Evolutionary conservation across 2,113 vertebrate genomes (phyloP).

Genomic region (Aspiorhynchus laticeps): DNA sequence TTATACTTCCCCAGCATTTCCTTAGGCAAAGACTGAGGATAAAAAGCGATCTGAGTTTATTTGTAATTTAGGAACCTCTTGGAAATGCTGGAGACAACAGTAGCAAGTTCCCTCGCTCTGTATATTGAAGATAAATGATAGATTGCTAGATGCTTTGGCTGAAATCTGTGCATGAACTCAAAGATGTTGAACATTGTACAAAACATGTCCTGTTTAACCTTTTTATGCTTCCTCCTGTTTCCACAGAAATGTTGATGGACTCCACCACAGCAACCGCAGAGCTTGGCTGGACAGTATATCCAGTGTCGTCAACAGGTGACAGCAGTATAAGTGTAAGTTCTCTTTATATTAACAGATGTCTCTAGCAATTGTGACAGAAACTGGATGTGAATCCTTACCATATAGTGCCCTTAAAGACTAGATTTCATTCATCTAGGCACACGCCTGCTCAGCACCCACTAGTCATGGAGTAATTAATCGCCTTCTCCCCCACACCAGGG

Average conservation of each 20-base stretch:
- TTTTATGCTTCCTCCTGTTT: constrained; percentile 44
- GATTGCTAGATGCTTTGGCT: neutral
- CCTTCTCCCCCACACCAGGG: constrained; percentile 56
- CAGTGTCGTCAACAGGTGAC: constrained; percentile 88
- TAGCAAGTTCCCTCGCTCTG: neutral
- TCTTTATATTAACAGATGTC: constrained; percentile 1
- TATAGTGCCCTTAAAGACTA: constrained; percentile 58
- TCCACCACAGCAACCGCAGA: constrained; percentile 97
- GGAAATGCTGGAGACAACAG: constrained; percentile 1
- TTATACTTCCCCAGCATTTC: constrained; percentile 26
- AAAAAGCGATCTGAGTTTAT: neutral
- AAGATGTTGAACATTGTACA: neutral
- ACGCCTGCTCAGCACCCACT: constrained; percentile 65
- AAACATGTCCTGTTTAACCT: constrained; percentile 38
- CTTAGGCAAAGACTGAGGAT: neutral
- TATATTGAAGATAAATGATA: neutral
- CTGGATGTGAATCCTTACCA: constrained; percentile 67
- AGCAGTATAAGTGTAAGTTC: constrained; percentile 79
- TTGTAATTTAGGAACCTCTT: constrained; percentile 2
- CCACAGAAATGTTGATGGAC: constrained; percentile 95
- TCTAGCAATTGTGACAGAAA: constrained; percentile 55
- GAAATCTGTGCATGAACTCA: constrained; percentile 10
- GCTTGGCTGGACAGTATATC: constrained; percentile 95
- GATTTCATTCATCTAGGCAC: constrained; percentile 64
- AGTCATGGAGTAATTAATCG: constrained; percentile 67